phyloP scores from a whole-genome alignment of 2,113 vertebrate species.

The Elachura formosa region DNA sequence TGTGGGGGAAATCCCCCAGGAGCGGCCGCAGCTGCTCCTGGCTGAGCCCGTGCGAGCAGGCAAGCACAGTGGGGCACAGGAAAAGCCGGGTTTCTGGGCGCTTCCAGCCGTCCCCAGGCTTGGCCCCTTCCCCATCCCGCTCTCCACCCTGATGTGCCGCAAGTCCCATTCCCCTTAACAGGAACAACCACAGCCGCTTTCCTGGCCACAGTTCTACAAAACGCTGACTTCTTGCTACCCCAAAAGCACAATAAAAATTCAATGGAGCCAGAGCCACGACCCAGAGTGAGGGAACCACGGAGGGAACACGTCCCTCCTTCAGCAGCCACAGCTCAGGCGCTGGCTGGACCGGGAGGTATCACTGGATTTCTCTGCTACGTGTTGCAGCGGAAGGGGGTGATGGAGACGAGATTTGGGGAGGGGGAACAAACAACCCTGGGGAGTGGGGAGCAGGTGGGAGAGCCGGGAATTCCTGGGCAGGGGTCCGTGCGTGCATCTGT shows the following conservation, averaged over 20 bases:
- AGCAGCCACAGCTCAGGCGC: not conserved
- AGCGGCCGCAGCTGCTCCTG: not conserved
- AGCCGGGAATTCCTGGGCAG: slow-evolving; percentile 71
- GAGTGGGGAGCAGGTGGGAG: slow-evolving; percentile 85
- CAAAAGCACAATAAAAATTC: slow-evolving; percentile 16
- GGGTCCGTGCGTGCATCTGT: slow-evolving; percentile 10
- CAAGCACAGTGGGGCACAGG: not conserved
- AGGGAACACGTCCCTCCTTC: not conserved
- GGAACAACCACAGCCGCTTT: not conserved
- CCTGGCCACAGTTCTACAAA: not conserved
- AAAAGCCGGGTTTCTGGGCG: not conserved
- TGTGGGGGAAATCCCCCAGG: not conserved
- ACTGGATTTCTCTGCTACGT: slow-evolving; percentile 25
- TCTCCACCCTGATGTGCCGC: not conserved
- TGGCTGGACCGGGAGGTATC: not conserved
- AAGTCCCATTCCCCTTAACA: not conserved
- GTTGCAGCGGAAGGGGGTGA: not conserved
- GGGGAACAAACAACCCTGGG: not conserved
- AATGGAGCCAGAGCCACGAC: not conserved
- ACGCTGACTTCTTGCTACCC: not conserved
- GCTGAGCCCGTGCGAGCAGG: not conserved
- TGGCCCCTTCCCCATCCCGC: not conserved
- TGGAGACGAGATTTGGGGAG: not conserved
- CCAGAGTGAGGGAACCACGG: not conserved
- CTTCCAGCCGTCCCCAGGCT: not conserved